phyloP scores from a whole-genome alignment of 37 sponge, comb jelly and placozoan species.

The Mnemiopsis leidyi region DNA sequence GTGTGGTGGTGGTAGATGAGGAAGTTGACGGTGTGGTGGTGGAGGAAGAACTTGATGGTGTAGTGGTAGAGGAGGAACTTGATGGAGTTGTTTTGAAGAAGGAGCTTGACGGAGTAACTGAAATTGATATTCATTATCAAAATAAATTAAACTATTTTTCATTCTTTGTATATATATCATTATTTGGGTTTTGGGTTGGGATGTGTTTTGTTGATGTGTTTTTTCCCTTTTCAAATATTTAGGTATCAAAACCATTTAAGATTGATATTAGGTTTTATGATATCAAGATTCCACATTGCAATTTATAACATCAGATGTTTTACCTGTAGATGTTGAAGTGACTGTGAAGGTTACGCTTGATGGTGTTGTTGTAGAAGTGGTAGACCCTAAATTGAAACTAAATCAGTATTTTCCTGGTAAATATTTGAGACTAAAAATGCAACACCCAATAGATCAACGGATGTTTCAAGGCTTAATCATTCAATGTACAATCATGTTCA shows the following conservation, averaged over 20 bases:
- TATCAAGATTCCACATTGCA: too few relatives aligned
- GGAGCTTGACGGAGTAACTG: slow-evolving; percentile 12
- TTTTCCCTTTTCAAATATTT: too few relatives aligned
- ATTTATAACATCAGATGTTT: too few relatives aligned
- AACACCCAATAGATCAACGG: too few relatives aligned
- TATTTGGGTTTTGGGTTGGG: too few relatives aligned
- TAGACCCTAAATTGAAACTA: background rate
- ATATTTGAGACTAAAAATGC: too few relatives aligned
- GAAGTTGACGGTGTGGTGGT: background rate
- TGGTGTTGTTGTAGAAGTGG: background rate
- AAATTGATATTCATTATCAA: background rate
- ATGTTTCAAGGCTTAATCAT: too few relatives aligned
- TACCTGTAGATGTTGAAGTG: slow-evolving; percentile 3
- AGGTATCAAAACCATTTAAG: too few relatives aligned
- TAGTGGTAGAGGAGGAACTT: background rate
- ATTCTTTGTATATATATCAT: too few relatives aligned
- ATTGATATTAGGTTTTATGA: too few relatives aligned
- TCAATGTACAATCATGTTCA: background rate
- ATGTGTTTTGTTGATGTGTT: too few relatives aligned
- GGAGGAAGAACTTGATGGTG: background rate
- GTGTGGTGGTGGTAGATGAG: too few relatives aligned
- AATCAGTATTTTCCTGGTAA: background rate
- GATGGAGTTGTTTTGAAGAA: background rate
- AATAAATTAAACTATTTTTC: background rate
- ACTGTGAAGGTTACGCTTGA: background rate